A percentile compares a stretch with the other conserved stretches of the same genome.
Conservation (phyloP, 2,888 invertebrate genomes). For the Diloba caeruleocephala region DNA sequence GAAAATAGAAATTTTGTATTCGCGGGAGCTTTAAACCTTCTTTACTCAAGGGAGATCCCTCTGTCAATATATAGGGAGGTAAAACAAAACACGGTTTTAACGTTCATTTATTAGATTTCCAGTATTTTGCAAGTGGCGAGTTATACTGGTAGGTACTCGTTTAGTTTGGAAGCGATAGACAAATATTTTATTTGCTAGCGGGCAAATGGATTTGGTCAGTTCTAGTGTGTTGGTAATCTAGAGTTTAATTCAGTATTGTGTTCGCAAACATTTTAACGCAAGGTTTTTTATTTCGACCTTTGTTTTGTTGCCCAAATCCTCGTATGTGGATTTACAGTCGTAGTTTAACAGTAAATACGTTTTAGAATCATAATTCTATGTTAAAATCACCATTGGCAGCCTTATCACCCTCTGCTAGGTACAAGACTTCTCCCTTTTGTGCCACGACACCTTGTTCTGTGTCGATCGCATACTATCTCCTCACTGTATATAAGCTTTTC, state of each 20-base stretch:
- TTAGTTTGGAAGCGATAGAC: slow-evolving; percentile 39
- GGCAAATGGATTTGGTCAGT: slow-evolving; percentile 41
- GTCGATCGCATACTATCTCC: too few relatives aligned
- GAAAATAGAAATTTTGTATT: slow-evolving; percentile 59
- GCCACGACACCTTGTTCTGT: too few relatives aligned
- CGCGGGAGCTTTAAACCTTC: slow-evolving; percentile 54
- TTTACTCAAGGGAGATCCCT: slow-evolving; percentile 61
- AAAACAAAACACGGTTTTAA: slow-evolving; percentile 51
- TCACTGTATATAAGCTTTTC: too few relatives aligned
- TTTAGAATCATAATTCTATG: too few relatives aligned
- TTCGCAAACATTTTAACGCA: slow-evolving; percentile 43
- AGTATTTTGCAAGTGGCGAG: not conserved
- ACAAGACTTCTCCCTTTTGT: too few relatives aligned
- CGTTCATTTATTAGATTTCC: slow-evolving; percentile 50
- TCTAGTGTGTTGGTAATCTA: slow-evolving; percentile 38
- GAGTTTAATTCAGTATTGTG: slow-evolving; percentile 41
- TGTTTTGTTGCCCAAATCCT: slow-evolving; percentile 5
- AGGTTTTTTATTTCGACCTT: slow-evolving; percentile 20
- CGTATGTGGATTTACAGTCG: too few relatives aligned
- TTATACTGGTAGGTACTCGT: slow-evolving; percentile 3
- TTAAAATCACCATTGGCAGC: too few relatives aligned
- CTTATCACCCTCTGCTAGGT: too few relatives aligned
- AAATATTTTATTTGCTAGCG: slow-evolving; percentile 45
- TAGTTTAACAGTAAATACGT: too few relatives aligned
- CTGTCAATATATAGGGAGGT: slow-evolving; percentile 59